A percentile compares a stretch with the other conserved stretches of the same genome.
These are phyloP conservation scores for Junonia oenone DNA, from an alignment of 2,888 invertebrate species.

Conservation along the genomic window DNA sequence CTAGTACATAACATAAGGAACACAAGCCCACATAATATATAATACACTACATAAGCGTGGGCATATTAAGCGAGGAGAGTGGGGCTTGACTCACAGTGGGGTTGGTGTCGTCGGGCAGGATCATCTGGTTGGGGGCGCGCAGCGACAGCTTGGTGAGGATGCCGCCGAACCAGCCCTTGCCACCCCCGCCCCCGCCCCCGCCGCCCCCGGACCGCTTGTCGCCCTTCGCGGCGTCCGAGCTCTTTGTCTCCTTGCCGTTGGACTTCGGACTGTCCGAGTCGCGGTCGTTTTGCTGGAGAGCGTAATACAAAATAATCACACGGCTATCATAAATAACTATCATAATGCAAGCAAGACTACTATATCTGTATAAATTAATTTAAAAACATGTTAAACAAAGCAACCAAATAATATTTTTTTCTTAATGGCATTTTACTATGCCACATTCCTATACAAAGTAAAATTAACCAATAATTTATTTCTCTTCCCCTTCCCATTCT, in stretches of 20 bases:
- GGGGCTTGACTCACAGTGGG: conserved; percentile 84
- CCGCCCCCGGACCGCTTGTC: conserved; percentile 52
- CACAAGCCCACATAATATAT: conserved; percentile 1
- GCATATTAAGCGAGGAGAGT: conserved; percentile 37
- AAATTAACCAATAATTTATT: no score
- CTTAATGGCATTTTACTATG: no score
- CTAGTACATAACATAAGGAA: no score
- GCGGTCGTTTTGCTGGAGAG: conserved; percentile 76
- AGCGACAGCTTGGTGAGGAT: conserved; percentile 90
- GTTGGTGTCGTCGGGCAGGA: conserved; percentile 95
- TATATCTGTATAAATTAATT: no score
- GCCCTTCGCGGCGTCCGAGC: conserved; percentile 23
- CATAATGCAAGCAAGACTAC: no score
- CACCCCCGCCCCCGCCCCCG: conserved; percentile 27
- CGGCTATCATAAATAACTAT: no score
- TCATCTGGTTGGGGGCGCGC: conserved; percentile 96
- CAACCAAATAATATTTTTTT: no score
- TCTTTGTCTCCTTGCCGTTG: conserved; percentile 30
- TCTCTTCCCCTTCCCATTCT: no score
- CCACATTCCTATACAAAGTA: no score
- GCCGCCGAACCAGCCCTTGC: conserved; percentile 90
- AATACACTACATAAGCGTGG: conserved; percentile 39
- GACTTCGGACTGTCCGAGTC: conserved; percentile 81
- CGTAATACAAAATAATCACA: no score
- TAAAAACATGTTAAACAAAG: no score